phyloP scores from a whole-genome alignment of 2,113 vertebrate genomes.

The Oreamnos americanus region DNA sequence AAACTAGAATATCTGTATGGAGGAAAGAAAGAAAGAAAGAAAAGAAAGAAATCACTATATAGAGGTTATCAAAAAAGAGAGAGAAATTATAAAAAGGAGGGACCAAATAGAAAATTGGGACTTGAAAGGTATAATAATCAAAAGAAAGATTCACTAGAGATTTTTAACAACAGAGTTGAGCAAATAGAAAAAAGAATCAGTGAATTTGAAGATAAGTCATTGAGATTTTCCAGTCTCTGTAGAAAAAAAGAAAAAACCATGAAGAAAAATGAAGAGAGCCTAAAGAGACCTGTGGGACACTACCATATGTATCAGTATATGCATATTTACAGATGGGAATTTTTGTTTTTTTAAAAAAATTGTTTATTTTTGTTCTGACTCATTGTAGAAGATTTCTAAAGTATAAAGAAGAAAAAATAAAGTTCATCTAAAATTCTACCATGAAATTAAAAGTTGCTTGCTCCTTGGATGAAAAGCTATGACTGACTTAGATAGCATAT shows the following conservation, averaged over 20 bases:
- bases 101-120: background rate
- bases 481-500: background rate
- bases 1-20: background rate
- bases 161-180: background rate
- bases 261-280: background rate
- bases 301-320: background rate
- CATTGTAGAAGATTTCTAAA: background rate
- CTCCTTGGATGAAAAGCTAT: background rate
- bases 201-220: background rate
- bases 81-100: background rate
- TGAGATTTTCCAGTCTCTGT: background rate
- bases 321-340: background rate
- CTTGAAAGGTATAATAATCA: background rate
- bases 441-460: background rate
- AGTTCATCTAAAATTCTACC: background rate
- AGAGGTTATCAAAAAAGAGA: background rate
- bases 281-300: background rate
- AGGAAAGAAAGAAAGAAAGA: background rate
- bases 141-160: background rate
- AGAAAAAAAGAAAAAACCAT: background rate
- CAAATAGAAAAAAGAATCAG: background rate
- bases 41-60: background rate
- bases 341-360: background rate
- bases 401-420: background rate
- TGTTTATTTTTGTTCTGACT: background rate